A percentile compares a stretch with the other conserved stretches of the same genome.
Conservation (phyloP, 2,797 vertebrate genomes). For the Danio jaintianensis region DNA sequence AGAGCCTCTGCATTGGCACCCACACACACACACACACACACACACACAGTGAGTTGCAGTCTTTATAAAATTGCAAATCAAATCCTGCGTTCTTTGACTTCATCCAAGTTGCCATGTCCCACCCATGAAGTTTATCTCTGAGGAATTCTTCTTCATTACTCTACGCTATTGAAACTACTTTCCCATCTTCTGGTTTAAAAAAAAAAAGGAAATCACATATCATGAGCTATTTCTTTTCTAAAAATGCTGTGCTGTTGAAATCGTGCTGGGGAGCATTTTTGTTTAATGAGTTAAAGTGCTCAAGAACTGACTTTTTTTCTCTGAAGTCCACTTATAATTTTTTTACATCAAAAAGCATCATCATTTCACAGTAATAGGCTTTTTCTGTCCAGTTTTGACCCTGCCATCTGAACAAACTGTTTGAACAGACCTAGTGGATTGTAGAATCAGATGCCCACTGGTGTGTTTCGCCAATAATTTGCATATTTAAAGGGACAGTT, state of each 20-base stretch:
- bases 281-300: no score
- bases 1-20: constrained; percentile 16
- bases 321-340: no score
- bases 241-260: not conserved
- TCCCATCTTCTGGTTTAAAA: not conserved
- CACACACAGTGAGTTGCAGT: constrained; percentile 15
- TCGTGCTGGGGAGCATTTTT: not conserved
- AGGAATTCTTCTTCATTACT: constrained; percentile 22
- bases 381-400: no score
- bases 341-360: no score
- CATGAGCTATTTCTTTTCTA: not conserved
- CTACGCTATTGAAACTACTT: not conserved
- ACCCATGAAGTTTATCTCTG: constrained; percentile 19
- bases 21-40: not conserved
- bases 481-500: no score
- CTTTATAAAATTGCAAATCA: constrained; percentile 46
- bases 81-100: constrained; percentile 29
- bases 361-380: no score
- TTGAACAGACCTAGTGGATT: not conserved
- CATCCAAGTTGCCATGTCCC: constrained; percentile 24
- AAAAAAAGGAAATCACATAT: not conserved
- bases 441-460: no score
- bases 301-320: no score
- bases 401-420: not conserved
- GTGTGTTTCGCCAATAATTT: no score